Evolutionary conservation across 2,797 vertebrate species (phyloP).

Genomic region (Sebastes cheni): DNA sequence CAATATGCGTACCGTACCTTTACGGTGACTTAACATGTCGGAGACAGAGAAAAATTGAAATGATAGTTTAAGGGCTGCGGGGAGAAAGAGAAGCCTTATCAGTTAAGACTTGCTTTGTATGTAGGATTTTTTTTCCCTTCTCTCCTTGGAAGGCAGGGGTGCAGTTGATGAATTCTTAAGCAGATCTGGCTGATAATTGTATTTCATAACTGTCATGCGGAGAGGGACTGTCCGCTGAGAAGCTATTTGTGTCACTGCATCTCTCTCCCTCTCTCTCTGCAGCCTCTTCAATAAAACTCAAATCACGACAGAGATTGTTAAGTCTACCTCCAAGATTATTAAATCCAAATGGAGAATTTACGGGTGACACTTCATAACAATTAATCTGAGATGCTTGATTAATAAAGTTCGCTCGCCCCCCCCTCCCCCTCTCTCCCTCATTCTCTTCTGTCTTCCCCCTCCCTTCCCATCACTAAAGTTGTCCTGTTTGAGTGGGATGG

Average conservation of each 20-base stretch:
- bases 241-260: conserved; percentile 89
- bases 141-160: conserved; percentile 75
- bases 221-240: conserved; percentile 90
- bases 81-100: conserved; percentile 75
- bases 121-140: conserved; percentile 52
- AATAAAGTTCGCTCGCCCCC: conserved; percentile 86
- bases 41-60: conserved; percentile 60
- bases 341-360: conserved; percentile 94
- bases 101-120: conserved; percentile 78
- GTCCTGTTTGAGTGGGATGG: conserved; percentile 75
- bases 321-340: conserved; percentile 91
- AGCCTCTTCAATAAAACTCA: conserved; percentile 89
- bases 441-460: conserved; percentile 30
- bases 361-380: conserved; percentile 94
- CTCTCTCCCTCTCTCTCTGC: conserved; percentile 57
- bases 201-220: conserved; percentile 94
- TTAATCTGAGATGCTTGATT: conserved; percentile 94
- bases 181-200: conserved; percentile 99
- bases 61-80: conserved; percentile 75
- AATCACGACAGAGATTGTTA: conserved; percentile 89
- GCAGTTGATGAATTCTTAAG: conserved; percentile 89
- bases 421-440: background rate
- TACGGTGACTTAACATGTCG: conserved; percentile 74
- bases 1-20: conserved; percentile 42
- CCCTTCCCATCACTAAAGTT: conserved; percentile 72